A percentile compares a stretch with the other conserved stretches of the same genome.
Evolutionary conservation across 2,113 vertebrate species (phyloP).

Genomic region (Podarcis cretensis): DNA sequence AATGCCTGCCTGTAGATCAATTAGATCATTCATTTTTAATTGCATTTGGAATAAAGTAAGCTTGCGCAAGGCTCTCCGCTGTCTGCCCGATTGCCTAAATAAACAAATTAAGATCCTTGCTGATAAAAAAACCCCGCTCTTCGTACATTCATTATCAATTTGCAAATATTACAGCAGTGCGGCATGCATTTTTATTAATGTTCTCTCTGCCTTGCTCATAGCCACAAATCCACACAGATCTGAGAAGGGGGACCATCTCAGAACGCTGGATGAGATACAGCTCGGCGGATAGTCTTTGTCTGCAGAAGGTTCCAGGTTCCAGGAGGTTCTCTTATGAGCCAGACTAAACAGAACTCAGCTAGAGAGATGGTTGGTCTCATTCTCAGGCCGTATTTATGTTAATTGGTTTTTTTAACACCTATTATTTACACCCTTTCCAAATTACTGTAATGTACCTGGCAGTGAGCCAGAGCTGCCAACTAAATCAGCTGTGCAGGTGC

Average conservation of each 20-base stretch:
- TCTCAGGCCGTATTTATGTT: neutral
- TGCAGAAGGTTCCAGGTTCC: neutral
- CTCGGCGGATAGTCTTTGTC: neutral
- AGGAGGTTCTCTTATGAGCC: no score
- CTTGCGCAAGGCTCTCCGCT: neutral
- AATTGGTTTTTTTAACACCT: neutral
- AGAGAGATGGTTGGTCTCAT: neutral
- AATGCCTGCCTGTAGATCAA: neutral
- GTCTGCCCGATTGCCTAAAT: neutral
- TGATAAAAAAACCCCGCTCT: neutral
- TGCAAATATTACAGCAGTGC: conserved; percentile 13
- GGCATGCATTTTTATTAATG: conserved; percentile 23
- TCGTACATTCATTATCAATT: neutral
- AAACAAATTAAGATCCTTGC: conserved; percentile 24
- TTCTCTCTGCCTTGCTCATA: conserved; percentile 13
- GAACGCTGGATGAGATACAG: neutral
- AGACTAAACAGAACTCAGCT: neutral
- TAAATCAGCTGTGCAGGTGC: neutral
- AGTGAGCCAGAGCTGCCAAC: neutral
- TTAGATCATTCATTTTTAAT: conserved; percentile 26
- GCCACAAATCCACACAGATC: neutral
- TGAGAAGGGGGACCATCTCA: no score
- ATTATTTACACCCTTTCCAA: neutral
- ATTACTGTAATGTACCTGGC: neutral
- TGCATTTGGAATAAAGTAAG: conserved; percentile 5